Evolutionary conservation across 1,140 invertebrate species (phyloP).

Genomic region (Parapsyche elsis): DNA sequence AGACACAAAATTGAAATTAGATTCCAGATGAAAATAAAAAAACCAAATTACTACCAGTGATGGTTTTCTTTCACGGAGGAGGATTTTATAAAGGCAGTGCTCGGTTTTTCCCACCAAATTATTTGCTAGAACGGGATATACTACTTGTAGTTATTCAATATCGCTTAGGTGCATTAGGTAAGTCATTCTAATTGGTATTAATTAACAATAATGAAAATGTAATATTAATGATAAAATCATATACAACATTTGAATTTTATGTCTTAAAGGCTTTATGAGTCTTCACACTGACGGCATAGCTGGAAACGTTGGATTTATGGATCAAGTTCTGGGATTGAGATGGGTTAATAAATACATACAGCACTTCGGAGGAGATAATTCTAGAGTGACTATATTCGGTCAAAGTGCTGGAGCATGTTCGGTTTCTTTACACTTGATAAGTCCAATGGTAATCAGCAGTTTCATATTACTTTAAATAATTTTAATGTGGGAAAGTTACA

Average conservation of each 20-base stretch:
- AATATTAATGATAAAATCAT: background rate
- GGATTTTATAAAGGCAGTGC: slow-evolving; percentile 36
- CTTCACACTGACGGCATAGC: slow-evolving; percentile 39
- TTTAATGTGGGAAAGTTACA: too few species aligned
- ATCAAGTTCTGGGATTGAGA: slow-evolving; percentile 50
- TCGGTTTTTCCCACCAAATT: slow-evolving; percentile 32
- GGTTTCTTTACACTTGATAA: slow-evolving; percentile 58
- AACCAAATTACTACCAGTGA: slow-evolving; percentile 29
- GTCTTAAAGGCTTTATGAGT: slow-evolving; percentile 29
- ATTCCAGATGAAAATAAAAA: slow-evolving; percentile 32
- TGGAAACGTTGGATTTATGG: slow-evolving; percentile 54
- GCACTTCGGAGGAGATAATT: slow-evolving; percentile 53
- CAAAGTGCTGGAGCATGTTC: slow-evolving; percentile 52
- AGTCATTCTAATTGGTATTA: background rate
- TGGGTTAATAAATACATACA: slow-evolving; percentile 54
- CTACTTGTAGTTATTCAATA: slow-evolving; percentile 40
- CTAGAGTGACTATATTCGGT: slow-evolving; percentile 53
- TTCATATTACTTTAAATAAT: too few species aligned
- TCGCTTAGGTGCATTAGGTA: slow-evolving; percentile 37
- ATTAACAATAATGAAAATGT: too few species aligned
- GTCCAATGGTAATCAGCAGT: slow-evolving; percentile 54
- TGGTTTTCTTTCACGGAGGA: slow-evolving; percentile 44
- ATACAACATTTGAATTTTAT: background rate
- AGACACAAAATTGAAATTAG: slow-evolving; percentile 5
- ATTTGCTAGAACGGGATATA: slow-evolving; percentile 36